Base-by-base conservation (phyloP, 2,888 invertebrate species). In the Aphodius granarius region DNA sequence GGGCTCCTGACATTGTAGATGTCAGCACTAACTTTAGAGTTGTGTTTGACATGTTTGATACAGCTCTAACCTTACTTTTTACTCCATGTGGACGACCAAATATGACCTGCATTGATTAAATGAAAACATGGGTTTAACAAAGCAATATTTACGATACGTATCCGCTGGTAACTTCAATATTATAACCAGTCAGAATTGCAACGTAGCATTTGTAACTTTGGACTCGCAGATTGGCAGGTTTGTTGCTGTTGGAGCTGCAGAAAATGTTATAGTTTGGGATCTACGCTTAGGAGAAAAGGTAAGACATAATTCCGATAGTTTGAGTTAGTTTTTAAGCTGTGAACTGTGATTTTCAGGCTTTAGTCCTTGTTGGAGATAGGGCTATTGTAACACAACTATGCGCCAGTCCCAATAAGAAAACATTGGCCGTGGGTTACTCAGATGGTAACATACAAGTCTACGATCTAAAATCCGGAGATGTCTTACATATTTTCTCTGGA, bases 191-290 rank as follows among this genome's bases (percentile, higher is more conserved):
- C 87, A 91, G 21, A 91, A 93, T 78, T 94, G 96, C 79, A 97
- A 97, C 87, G 89, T 94, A 43, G 89, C 91, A 74, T 96, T 96
- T 86, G 91, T 97, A 0, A 92, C 94, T 63, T 88, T 94, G 76
- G 91, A 94, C 81, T 93, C 92, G 71, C 91, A 92, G 78, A 93
- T 94, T 84, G 95, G 96, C 66, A 91, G 96, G 85, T 97, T 92
- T 87, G 91, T 96, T 71, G 97, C 97, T 66, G 94, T 94, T n/a
- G 97, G 95, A 73, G 97, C 96, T 6, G 95, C 96, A 84, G 98
- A 99, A 89, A 94, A 97, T 90, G 94, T 97, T 77, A 91, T 94
- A 83, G 91, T 99, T 83, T 99, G 98, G 97, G 98, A 99, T 89
- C 90, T 98, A 85, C 91, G 95, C 84, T 92, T 95, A 5, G 93